phyloP scores from a whole-genome alignment of 2,888 invertebrate genomes.

The Nemotelus nigrinus region DNA sequence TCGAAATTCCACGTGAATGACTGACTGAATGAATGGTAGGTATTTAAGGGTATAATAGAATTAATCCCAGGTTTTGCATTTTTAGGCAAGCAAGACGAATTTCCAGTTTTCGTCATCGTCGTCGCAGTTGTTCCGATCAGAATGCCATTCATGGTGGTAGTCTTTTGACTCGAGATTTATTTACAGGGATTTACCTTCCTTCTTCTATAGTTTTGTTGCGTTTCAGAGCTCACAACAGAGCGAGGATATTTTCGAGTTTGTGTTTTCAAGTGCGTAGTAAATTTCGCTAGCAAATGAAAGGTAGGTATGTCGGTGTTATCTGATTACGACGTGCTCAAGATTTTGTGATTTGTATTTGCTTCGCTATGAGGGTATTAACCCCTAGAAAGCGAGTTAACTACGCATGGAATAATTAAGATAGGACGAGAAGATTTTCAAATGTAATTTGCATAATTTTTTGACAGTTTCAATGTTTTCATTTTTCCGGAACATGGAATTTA shows the following conservation, averaged over 20 bases:
- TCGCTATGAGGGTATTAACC: constrained; percentile 6
- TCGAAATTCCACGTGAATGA: constrained; percentile 34
- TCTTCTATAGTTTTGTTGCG: constrained; percentile 15
- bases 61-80: constrained; percentile 24
- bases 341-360: constrained; percentile 21
- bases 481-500: neutral
- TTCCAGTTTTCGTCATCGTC: neutral
- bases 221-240: neutral
- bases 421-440: neutral
- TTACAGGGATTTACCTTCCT: neutral
- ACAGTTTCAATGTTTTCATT: constrained; percentile 1
- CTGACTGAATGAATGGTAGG: constrained; percentile 8
- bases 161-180: neutral
- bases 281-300: neutral
- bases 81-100: neutral
- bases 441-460: neutral
- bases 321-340: constrained; percentile 13
- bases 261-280: constrained; percentile 8
- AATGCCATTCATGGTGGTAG: neutral
- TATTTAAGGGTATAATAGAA: constrained; percentile 31
- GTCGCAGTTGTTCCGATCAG: constrained; percentile 19
- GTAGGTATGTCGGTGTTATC: neutral
- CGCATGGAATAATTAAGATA: constrained; percentile 26
- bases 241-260: neutral
- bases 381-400: constrained; percentile 13